Percentiles rank a stretch among this genome's conserved stretches.
phyloP scores from a whole-genome alignment of 1,140 invertebrate genomes.

The Chymomyza costata region DNA sequence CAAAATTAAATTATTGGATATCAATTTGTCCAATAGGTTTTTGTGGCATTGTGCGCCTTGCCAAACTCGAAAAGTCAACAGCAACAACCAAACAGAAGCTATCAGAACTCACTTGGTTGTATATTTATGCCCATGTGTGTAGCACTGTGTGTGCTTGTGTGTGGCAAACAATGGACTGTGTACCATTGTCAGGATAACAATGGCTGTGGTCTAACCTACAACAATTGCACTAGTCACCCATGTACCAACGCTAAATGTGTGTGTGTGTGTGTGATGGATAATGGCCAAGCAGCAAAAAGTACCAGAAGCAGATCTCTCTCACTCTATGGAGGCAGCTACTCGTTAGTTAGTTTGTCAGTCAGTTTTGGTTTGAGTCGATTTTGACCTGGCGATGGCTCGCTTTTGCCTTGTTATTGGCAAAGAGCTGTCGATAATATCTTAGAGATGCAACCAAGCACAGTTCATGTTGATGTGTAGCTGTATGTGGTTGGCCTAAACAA shows the following conservation, averaged over 20 bases:
- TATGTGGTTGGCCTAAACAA: constrained; percentile 56
- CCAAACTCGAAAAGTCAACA: constrained; percentile 72
- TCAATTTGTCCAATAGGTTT: constrained; percentile 55
- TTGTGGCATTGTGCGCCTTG: constrained; percentile 48
- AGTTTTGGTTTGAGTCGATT: neutral
- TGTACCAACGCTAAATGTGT: constrained; percentile 16
- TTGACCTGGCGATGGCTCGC: too few species aligned
- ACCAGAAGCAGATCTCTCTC: constrained; percentile 1
- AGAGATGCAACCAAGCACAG: constrained; percentile 44
- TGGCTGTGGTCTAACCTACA: constrained; percentile 38
- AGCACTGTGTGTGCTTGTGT: constrained; percentile 19
- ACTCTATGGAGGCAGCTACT: neutral
- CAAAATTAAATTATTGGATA: constrained; percentile 74
- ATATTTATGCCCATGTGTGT: constrained; percentile 29
- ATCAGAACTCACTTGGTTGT: constrained; percentile 16
- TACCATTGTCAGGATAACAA: constrained; percentile 65
- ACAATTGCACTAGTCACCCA: neutral
- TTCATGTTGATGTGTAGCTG: too few species aligned
- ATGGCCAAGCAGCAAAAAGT: constrained; percentile 36
- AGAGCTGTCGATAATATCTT: constrained; percentile 71
- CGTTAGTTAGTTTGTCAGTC: constrained; percentile 36
- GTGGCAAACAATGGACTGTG: constrained; percentile 44
- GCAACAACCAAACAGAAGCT: constrained; percentile 50
- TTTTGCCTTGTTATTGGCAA: constrained; percentile 50
- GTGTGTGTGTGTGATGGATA: constrained; percentile 38